Conservation (phyloP, 2,888 invertebrate genomes). For the Acanthoscelides obtectus region DNA sequence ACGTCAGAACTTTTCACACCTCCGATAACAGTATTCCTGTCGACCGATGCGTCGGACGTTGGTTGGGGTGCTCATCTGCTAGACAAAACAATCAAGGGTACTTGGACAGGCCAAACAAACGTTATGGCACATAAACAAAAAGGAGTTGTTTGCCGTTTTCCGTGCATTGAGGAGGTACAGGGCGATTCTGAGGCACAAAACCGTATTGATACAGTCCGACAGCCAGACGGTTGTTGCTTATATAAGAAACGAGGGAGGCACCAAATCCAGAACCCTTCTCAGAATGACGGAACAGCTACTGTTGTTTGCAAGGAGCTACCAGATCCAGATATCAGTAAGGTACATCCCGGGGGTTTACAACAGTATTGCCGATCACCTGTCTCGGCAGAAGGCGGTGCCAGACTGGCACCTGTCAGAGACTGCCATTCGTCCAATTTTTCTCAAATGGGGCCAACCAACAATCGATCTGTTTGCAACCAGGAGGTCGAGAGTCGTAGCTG, state of each 20-base stretch:
- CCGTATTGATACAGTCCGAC: constrained; percentile 15
- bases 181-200: neutral
- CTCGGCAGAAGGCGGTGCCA: too few relatives aligned
- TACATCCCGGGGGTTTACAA: too few relatives aligned
- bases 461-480: too few relatives aligned
- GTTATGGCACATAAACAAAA: constrained; percentile 13
- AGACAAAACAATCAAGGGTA: neutral
- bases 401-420: too few relatives aligned
- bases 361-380: too few relatives aligned
- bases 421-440: too few relatives aligned
- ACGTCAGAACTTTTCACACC: neutral
- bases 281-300: neutral
- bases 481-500: too few relatives aligned
- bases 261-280: neutral
- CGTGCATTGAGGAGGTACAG: neutral
- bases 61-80: constrained; percentile 14
- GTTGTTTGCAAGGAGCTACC: neutral
- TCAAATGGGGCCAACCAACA: too few relatives aligned
- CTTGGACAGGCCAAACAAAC: constrained; percentile 5
- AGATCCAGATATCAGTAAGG: too few relatives aligned
- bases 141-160: constrained; percentile 8
- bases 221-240: constrained; percentile 15
- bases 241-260: constrained; percentile 13
- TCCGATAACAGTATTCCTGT: neutral
- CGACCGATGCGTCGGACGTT: constrained; percentile 7